These are phyloP conservation scores for Psittacula derbiana DNA, from an alignment of 2,797 vertebrate species.

Conservation along the genomic window DNA sequence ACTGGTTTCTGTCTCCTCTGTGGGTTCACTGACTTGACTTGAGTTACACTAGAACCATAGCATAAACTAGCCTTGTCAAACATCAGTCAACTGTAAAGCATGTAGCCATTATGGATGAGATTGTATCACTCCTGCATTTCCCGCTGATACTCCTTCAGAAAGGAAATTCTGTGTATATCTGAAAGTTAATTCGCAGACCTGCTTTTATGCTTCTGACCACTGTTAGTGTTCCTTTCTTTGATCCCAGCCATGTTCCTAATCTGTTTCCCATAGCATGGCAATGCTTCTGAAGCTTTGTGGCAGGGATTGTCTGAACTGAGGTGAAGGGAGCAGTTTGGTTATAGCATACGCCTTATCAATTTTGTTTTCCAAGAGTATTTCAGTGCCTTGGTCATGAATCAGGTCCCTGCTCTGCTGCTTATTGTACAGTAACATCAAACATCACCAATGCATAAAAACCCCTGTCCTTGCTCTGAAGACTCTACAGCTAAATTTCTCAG, in stretches of 20 bases:
- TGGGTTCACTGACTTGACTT: background rate
- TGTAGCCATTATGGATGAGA: background rate
- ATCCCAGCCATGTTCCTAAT: background rate
- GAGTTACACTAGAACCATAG: background rate
- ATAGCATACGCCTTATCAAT: background rate
- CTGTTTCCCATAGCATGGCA: background rate
- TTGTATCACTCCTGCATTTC: background rate
- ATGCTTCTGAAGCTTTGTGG: background rate
- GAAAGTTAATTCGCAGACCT: background rate
- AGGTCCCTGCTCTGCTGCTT: background rate
- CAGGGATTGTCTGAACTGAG: background rate
- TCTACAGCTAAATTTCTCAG: background rate
- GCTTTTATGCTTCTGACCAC: background rate
- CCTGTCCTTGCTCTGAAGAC: background rate
- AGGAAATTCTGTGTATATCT: background rate
- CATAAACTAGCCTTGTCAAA: fast-evolving
- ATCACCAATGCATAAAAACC: background rate
- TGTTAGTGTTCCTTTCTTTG: background rate
- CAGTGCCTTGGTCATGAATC: background rate
- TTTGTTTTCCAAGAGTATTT: background rate
- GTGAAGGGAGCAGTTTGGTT: background rate
- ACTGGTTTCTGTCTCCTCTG: background rate
- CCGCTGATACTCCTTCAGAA: background rate
- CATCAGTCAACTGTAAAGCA: background rate
- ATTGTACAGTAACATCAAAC: background rate